A percentile compares a stretch with the other conserved stretches of the same genome.
These are phyloP conservation scores for Bedellia somnulentella DNA, from an alignment of 2,888 invertebrate genomes.

Conservation along the genomic window DNA sequence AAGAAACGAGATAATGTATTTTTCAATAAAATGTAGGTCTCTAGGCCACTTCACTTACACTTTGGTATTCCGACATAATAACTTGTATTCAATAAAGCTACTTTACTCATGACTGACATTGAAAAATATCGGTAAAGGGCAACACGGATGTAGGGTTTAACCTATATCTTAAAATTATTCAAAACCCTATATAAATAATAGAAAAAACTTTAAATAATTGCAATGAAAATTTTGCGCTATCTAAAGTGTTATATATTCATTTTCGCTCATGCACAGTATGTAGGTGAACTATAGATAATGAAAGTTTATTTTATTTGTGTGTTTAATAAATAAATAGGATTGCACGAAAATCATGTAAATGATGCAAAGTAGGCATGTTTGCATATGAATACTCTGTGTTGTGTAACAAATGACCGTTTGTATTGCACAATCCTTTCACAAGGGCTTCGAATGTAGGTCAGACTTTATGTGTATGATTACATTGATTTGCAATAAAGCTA, in stretches of 20 bases:
- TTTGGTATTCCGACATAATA: slow-evolving; percentile 76
- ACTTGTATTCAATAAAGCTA: slow-evolving; percentile 70
- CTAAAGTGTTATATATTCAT: too few relatives aligned
- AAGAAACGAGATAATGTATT: too few relatives aligned
- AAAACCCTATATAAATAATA: too few relatives aligned
- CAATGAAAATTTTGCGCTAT: too few relatives aligned
- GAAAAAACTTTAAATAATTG: too few relatives aligned
- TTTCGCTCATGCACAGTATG: too few relatives aligned
- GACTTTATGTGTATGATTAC: slow-evolving; percentile 44
- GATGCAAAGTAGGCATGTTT: slow-evolving; percentile 45
- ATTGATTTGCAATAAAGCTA: too few relatives aligned
- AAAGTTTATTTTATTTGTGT: too few relatives aligned
- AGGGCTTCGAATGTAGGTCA: slow-evolving; percentile 60
- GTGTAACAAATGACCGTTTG: slow-evolving; percentile 61
- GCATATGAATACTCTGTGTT: slow-evolving; percentile 51
- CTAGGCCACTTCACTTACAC: slow-evolving; percentile 86
- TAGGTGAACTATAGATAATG: too few relatives aligned
- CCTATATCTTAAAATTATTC: too few relatives aligned
- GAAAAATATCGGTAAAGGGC: slow-evolving; percentile 61
- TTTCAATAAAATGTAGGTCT: slow-evolving; percentile 80
- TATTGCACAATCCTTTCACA: slow-evolving; percentile 64
- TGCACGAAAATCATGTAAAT: slow-evolving; percentile 29
- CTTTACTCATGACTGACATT: slow-evolving; percentile 67
- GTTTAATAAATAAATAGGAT: too few relatives aligned
- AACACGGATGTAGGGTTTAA: too few relatives aligned